Conservation (phyloP, 1,140 invertebrate species). For the Cydia strobilella region DNA sequence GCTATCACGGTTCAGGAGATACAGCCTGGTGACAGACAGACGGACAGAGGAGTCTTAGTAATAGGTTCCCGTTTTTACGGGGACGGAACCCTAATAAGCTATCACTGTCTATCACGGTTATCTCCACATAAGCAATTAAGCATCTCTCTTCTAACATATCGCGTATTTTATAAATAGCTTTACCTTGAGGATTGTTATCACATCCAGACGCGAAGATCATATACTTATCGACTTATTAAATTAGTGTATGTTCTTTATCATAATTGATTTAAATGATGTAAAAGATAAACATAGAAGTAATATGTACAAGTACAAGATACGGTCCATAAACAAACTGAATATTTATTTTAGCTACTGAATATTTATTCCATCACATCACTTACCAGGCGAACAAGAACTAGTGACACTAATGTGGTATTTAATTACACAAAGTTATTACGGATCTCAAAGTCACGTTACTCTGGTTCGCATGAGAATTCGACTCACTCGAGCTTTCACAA, state of each 20-base stretch:
- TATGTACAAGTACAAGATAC: background rate
- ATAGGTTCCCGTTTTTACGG: too few species aligned
- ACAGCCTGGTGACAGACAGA: too few species aligned
- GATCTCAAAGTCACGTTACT: background rate
- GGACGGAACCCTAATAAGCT: too few species aligned
- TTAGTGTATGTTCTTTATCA: background rate
- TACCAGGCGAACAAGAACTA: too few species aligned
- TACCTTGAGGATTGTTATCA: background rate
- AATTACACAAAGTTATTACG: background rate
- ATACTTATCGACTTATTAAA: background rate
- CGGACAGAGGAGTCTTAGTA: too few species aligned
- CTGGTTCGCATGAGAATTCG: background rate
- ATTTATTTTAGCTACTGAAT: too few species aligned
- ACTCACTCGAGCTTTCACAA: background rate
- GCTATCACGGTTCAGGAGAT: too few species aligned
- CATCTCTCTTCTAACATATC: background rate
- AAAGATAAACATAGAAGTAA: conserved; percentile 1
- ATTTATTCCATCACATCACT: too few species aligned
- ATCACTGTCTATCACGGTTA: conserved; percentile 35
- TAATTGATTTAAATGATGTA: conserved; percentile 4
- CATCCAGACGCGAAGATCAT: background rate
- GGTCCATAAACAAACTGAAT: background rate
- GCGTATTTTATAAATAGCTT: conserved; percentile 5
- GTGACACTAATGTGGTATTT: background rate
- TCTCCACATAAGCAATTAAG: background rate